These are phyloP conservation scores for Dascyllus trimaculatus DNA, from an alignment of 2,113 vertebrate genomes.

Conservation along the genomic window DNA sequence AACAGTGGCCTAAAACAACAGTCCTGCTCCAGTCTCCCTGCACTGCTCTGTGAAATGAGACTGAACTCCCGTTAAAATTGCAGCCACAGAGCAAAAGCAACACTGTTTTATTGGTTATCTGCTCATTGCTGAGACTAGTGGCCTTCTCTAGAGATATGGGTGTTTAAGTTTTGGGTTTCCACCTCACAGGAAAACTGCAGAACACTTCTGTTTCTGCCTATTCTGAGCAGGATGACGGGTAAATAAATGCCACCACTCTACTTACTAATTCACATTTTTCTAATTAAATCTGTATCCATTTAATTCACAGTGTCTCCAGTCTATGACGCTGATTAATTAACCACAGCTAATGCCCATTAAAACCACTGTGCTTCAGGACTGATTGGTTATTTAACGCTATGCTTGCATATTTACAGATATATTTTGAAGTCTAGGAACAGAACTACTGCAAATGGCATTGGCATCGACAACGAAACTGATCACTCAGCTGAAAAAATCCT, in stretches of 20 bases:
- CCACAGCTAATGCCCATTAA: background rate
- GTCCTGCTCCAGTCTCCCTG: background rate
- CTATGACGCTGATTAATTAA: background rate
- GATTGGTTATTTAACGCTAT: background rate
- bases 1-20: background rate
- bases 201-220: background rate
- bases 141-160: background rate
- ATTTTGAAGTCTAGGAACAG: background rate
- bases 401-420: background rate
- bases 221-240: background rate
- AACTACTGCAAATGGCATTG: background rate
- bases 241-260: background rate
- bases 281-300: too few species aligned
- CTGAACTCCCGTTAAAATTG: slow-evolving; percentile 21
- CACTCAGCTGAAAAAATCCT: background rate
- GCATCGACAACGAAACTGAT: background rate
- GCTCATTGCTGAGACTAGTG: slow-evolving; percentile 14
- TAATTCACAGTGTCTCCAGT: too few species aligned
- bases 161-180: slow-evolving; percentile 4
- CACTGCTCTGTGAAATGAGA: background rate
- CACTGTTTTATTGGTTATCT: slow-evolving; percentile 38
- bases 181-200: background rate
- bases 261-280: too few species aligned
- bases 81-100: slow-evolving; percentile 4
- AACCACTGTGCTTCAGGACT: background rate